Conservation (phyloP, 2,113 vertebrate species). For the Bos indicus region DNA sequence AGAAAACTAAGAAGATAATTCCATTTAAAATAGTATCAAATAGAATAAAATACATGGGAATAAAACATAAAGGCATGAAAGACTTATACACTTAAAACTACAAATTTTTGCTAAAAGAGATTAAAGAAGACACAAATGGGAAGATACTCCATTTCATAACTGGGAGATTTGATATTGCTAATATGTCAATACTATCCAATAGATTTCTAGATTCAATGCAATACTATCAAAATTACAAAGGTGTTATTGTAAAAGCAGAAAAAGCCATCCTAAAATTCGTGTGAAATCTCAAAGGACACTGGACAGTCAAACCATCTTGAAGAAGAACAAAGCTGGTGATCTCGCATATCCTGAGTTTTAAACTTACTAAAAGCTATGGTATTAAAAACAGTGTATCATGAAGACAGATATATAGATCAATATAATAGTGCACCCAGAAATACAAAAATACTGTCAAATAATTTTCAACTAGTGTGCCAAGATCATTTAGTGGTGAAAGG, state of each 20-base stretch:
- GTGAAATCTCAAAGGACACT: background rate
- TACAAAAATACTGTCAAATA: background rate
- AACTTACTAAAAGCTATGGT: background rate
- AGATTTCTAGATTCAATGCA: background rate
- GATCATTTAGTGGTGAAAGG: background rate
- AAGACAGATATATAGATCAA: background rate
- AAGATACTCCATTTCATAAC: background rate
- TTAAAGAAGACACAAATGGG: background rate
- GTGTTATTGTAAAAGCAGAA: background rate
- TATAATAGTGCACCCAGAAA: background rate
- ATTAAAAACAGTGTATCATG: background rate
- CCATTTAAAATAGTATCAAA: background rate
- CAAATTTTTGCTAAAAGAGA: background rate
- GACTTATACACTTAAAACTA: background rate
- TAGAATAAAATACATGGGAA: background rate
- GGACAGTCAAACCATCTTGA: background rate
- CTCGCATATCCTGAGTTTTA: background rate
- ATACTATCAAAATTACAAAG: background rate
- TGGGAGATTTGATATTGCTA: background rate
- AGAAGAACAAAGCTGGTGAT: background rate
- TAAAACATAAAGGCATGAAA: background rate
- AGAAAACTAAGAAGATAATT: background rate
- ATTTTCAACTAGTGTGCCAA: background rate
- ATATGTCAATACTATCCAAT: background rate
- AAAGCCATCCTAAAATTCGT: background rate